phyloP scores from a whole-genome alignment of 2,888 invertebrate species.

The Parapristionchus giblindavisi region DNA sequence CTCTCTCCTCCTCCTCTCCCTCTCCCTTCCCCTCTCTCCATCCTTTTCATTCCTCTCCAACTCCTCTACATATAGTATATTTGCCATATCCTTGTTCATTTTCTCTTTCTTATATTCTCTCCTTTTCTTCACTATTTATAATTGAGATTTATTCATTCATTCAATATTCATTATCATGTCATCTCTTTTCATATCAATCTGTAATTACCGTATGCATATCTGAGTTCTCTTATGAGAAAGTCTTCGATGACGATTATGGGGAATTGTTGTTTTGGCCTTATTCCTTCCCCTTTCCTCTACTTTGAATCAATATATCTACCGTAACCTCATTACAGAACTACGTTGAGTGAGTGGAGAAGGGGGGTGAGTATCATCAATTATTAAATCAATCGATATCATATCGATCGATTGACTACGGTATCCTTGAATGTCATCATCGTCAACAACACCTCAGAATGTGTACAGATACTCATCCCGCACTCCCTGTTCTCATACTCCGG shows the following conservation, averaged over 20 bases:
- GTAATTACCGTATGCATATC: background rate
- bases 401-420: too few relatives aligned
- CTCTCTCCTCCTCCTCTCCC: slow-evolving; percentile 34
- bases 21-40: slow-evolving; percentile 39
- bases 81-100: slow-evolving; percentile 18
- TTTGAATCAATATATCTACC: too few relatives aligned
- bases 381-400: too few relatives aligned
- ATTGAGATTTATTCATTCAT: background rate
- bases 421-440: slow-evolving; percentile 16
- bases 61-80: too few relatives aligned
- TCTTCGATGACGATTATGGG: too few relatives aligned
- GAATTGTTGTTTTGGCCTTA: too few relatives aligned
- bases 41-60: slow-evolving; percentile 41
- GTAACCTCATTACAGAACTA: too few relatives aligned
- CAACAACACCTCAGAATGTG: slow-evolving; percentile 8
- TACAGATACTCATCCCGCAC: slow-evolving; percentile 15
- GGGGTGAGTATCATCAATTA: too few relatives aligned
- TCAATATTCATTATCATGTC: background rate
- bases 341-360: too few relatives aligned
- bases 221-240: too few relatives aligned
- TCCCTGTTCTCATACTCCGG: background rate
- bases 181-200: background rate
- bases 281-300: too few relatives aligned
- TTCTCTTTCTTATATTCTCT: slow-evolving; percentile 17
- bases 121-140: background rate